Conservation (phyloP, 1,140 invertebrate species). For the Anagrus nilaparvatae region DNA sequence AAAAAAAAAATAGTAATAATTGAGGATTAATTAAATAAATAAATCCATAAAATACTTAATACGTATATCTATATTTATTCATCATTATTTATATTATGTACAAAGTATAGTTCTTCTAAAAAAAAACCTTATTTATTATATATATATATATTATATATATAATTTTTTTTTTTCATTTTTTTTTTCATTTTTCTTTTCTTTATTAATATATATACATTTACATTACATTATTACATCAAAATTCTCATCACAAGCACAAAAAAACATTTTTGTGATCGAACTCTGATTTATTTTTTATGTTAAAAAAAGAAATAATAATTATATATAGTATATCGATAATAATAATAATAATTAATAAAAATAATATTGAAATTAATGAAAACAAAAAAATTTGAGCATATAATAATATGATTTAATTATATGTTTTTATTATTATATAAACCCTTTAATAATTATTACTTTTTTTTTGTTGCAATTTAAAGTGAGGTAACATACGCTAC, state of each 20-base stretch:
- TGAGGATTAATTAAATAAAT: no score
- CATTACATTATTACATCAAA: slow-evolving; percentile 27
- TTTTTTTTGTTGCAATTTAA: no score
- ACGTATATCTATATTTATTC: slow-evolving; percentile 30
- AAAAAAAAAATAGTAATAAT: slow-evolving; percentile 1
- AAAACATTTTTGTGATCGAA: slow-evolving; percentile 15
- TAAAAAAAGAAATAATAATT: not conserved
- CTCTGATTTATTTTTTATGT: slow-evolving; percentile 12
- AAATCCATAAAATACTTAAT: slow-evolving; percentile 8
- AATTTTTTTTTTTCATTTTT: slow-evolving; percentile 23
- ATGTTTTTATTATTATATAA: not conserved
- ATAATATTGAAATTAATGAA: slow-evolving; percentile 5
- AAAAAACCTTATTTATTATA: slow-evolving; percentile 24
- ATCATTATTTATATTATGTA: slow-evolving; percentile 34
- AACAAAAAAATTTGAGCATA: slow-evolving; percentile 12
- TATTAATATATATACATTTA: slow-evolving; percentile 32
- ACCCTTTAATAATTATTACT: not conserved
- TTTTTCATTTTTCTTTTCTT: no score
- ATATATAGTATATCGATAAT: slow-evolving; percentile 5
- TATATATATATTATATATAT: slow-evolving; percentile 26
- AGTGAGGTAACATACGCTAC: no score
- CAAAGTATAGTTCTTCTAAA: slow-evolving; percentile 29
- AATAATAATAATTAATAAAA: slow-evolving; percentile 8
- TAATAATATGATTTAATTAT: slow-evolving; percentile 9
- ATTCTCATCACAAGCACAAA: slow-evolving; percentile 20